A percentile compares a stretch with the other conserved stretches of the same genome.
Conservation (phyloP, 2,113 vertebrate species). For the Heterocephalus glaber region DNA sequence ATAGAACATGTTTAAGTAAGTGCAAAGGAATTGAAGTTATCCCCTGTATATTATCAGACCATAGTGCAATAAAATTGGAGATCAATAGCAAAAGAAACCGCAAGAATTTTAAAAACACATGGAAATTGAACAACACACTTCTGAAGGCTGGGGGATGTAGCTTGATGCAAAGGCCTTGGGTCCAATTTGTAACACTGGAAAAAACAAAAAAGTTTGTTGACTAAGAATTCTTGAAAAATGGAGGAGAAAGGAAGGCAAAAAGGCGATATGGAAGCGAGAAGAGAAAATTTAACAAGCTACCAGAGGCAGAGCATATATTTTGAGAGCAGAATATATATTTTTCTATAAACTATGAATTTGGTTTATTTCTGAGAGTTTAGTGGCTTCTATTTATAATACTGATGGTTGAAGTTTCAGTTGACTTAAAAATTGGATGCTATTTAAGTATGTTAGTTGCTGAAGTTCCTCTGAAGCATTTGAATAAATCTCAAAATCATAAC, state of each 20-base stretch:
- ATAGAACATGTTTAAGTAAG: too few species aligned
- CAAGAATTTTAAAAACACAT: too few species aligned
- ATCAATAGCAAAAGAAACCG: too few species aligned
- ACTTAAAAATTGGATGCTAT: constrained; percentile 16
- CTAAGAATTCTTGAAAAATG: constrained; percentile 16
- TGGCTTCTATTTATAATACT: neutral
- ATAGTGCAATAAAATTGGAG: too few species aligned
- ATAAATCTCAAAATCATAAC: neutral
- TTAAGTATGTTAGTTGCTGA: neutral
- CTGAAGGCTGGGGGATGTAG: neutral
- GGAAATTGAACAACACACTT: too few species aligned
- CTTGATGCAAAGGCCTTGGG: neutral
- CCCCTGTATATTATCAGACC: too few species aligned
- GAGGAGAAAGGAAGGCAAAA: constrained; percentile 18
- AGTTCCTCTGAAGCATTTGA: constrained; percentile 25
- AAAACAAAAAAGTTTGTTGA: neutral
- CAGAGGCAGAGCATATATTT: neutral
- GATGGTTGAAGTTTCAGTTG: neutral
- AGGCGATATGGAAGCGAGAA: neutral
- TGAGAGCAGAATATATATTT: neutral
- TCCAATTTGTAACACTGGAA: neutral
- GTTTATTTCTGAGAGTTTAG: constrained; percentile 49
- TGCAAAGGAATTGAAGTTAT: too few species aligned
- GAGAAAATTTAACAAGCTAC: neutral
- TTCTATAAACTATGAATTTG: neutral